phyloP scores from a whole-genome alignment of 1,140 invertebrate genomes.

The Conopomorpha cramerella region DNA sequence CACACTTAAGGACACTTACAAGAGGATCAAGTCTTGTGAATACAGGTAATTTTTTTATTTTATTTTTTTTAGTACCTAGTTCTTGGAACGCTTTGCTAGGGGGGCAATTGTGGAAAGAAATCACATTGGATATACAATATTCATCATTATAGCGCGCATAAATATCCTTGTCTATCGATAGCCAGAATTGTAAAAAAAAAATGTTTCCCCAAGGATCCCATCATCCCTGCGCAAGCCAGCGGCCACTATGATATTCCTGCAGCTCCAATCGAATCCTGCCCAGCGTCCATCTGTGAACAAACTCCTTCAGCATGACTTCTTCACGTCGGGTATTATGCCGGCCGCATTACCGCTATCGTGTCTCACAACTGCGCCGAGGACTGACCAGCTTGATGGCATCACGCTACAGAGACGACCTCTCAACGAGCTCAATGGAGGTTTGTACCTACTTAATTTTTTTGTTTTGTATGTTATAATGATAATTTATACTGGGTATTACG shows the following conservation, averaged over 20 bases:
- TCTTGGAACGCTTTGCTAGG: no score
- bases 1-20: constrained; percentile 87
- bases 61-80: constrained; percentile 3
- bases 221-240: constrained; percentile 71
- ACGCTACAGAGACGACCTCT: constrained; percentile 67
- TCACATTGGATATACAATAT: no score
- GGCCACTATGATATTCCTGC: constrained; percentile 78
- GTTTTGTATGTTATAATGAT: no score
- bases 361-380: constrained; percentile 88
- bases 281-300: constrained; percentile 78
- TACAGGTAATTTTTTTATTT: constrained; percentile 65
- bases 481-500: no score
- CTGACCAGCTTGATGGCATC: constrained; percentile 70
- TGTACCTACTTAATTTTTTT: no score
- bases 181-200: no score
- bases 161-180: no score
- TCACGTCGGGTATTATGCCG: constrained; percentile 77
- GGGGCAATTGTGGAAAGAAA: no score
- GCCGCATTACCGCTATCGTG: constrained; percentile 83
- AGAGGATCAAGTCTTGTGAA: constrained; percentile 90
- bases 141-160: no score
- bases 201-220: no score
- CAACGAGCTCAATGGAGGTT: constrained; percentile 65
- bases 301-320: constrained; percentile 74
- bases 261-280: constrained; percentile 83